Percentiles rank a stretch among this genome's conserved stretches.
These are phyloP conservation scores for Oryzias sinensis DNA, from an alignment of 2,797 vertebrate genomes.

Conservation along the genomic window DNA sequence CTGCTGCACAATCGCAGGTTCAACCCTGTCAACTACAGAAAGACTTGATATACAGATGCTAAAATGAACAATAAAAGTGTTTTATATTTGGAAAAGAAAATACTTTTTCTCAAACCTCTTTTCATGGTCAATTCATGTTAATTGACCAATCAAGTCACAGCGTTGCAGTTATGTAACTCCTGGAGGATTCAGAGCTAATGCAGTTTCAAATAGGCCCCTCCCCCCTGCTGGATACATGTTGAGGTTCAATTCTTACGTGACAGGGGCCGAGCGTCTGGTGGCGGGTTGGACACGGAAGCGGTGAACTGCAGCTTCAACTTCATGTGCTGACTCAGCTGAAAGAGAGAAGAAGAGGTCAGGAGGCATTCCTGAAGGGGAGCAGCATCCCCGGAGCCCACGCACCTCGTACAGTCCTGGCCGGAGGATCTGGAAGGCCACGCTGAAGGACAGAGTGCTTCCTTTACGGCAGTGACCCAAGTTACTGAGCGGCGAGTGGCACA, in stretches of 20 bases:
- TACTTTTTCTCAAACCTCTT: too few relatives aligned
- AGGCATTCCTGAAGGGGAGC: not conserved
- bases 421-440: conserved; percentile 90
- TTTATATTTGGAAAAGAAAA: too few relatives aligned
- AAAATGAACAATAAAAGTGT: too few relatives aligned
- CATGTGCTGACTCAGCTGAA: conserved; percentile 92
- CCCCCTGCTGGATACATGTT: not conserved
- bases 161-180: too few relatives aligned
- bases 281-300: conserved; percentile 86
- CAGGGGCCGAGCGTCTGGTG: conserved; percentile 86
- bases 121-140: too few relatives aligned
- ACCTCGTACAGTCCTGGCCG: conserved; percentile 90
- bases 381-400: not conserved
- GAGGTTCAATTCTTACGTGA: conserved; percentile 66
- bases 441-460: conserved; percentile 88
- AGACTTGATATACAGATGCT: too few relatives aligned
- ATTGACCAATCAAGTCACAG: too few relatives aligned
- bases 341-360: not conserved
- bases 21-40: too few relatives aligned
- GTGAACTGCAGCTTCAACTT: conserved; percentile 94
- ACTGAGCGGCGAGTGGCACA: conserved; percentile 90
- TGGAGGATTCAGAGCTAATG: too few relatives aligned
- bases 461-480: conserved; percentile 89
- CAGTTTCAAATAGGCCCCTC: too few relatives aligned
- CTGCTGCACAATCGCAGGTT: too few relatives aligned